Percentiles rank a stretch among this genome's conserved stretches.
phyloP scores from a whole-genome alignment of 2,888 invertebrate genomes.

The Agonopterix subpropinquella region DNA sequence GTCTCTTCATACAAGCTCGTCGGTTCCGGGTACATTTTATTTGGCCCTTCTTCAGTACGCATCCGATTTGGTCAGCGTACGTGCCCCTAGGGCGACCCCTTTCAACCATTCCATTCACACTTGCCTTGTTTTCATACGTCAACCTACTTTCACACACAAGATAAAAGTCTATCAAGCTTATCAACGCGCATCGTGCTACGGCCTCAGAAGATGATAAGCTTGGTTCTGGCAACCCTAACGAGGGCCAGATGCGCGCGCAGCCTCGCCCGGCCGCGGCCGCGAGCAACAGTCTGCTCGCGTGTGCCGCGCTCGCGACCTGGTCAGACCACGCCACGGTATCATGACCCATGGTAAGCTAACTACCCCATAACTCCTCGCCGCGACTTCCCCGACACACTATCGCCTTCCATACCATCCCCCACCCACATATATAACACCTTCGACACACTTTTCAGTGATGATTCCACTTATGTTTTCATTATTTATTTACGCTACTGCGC shows the following conservation, averaged over 20 bases:
- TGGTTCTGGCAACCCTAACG: background rate
- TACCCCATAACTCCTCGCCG: conserved; percentile 27
- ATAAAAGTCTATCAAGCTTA: too few species aligned
- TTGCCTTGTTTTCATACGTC: too few species aligned
- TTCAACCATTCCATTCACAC: too few species aligned
- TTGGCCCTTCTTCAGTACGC: too few species aligned
- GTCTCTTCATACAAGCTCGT: too few species aligned
- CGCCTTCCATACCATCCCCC: conserved; percentile 6
- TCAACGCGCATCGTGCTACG: background rate
- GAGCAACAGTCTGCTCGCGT: conserved; percentile 72
- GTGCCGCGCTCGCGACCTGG: conserved; percentile 54
- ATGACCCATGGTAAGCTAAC: conserved; percentile 65
- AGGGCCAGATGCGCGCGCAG: conserved; percentile 47
- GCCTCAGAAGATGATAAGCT: background rate
- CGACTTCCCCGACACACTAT: conserved; percentile 14
- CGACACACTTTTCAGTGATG: conserved; percentile 50
- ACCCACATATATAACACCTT: conserved; percentile 1
- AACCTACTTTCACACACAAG: too few species aligned
- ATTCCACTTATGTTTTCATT: conserved; percentile 41
- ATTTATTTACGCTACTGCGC: conserved; percentile 52
- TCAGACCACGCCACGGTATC: conserved; percentile 43
- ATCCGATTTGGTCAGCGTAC: too few species aligned
- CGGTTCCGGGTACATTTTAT: too few species aligned
- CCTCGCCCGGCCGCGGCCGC: conserved; percentile 42
- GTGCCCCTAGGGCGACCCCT: too few species aligned